These are phyloP conservation scores for Bufo bufo DNA, from an alignment of 2,113 vertebrate species.

Conservation along the genomic window DNA sequence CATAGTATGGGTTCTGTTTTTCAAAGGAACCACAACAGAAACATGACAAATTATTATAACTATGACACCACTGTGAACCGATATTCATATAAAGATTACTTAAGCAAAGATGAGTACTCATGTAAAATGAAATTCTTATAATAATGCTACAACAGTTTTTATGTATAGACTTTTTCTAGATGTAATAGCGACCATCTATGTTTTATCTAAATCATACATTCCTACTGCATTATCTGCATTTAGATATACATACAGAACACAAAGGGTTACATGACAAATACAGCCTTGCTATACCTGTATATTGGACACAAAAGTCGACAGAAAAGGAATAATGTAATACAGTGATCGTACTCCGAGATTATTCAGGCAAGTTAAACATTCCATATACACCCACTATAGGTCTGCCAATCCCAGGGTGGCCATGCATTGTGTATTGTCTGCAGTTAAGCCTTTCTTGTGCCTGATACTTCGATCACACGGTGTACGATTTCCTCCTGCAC, in stretches of 20 bases:
- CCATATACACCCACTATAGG: not conserved
- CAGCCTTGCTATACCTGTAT: not conserved
- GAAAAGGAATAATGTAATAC: not conserved
- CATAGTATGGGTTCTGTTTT: too few species aligned
- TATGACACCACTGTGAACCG: too few species aligned
- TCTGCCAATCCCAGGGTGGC: not conserved
- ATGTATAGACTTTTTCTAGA: too few species aligned
- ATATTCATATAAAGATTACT: too few species aligned
- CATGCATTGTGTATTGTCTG: not conserved
- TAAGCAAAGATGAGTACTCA: too few species aligned
- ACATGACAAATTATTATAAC: too few species aligned
- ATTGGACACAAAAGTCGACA: not conserved
- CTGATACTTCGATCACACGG: not conserved
- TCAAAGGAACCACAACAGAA: too few species aligned
- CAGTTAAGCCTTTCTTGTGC: not conserved
- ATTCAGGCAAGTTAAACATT: not conserved
- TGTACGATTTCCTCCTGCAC: not conserved
- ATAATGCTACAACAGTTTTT: too few species aligned
- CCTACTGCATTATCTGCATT: not conserved
- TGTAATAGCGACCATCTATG: too few species aligned
- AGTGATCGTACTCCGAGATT: not conserved
- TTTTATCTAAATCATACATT: not conserved
- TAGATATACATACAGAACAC: not conserved
- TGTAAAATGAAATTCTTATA: too few species aligned
- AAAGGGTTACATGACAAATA: not conserved